phyloP scores from a whole-genome alignment of 1,140 invertebrate species.

The Arctopsyche grandis region DNA sequence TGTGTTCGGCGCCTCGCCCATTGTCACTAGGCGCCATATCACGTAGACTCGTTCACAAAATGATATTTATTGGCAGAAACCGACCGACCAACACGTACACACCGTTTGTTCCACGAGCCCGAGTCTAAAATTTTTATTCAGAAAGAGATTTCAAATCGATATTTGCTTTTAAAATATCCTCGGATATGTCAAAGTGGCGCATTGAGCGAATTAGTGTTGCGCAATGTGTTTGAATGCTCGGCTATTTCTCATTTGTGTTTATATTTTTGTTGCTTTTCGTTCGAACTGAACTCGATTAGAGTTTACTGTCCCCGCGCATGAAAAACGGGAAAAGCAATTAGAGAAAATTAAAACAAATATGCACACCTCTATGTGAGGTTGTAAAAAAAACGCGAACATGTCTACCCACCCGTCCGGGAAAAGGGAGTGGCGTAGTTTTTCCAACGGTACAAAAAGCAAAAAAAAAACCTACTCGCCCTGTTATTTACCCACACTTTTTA shows the following conservation, averaged over 20 bases:
- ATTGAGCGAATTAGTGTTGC: neutral
- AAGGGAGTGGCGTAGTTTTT: neutral
- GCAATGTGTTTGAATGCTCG: neutral
- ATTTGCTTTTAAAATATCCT: neutral
- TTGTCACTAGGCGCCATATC: neutral
- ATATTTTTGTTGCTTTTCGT: too few relatives aligned
- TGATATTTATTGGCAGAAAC: slow-evolving; percentile 25
- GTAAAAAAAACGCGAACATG: neutral
- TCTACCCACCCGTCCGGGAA: neutral
- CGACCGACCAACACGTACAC: neutral
- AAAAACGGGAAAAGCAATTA: slow-evolving; percentile 10
- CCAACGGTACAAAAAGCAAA: neutral
- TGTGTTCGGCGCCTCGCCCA: too few relatives aligned
- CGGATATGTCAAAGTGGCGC: neutral
- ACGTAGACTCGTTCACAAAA: slow-evolving; percentile 11
- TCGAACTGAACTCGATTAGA: slow-evolving; percentile 4
- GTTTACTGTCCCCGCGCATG: neutral
- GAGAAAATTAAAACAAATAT: slow-evolving; percentile 25
- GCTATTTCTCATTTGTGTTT: neutral
- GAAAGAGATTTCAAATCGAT: neutral
- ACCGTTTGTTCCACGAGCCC: neutral
- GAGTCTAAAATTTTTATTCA: too few relatives aligned
- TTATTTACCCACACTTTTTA: slow-evolving; percentile 14
- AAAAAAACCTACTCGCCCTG: neutral
- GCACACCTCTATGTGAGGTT: neutral